Evolutionary conservation across 2,888 invertebrate species (phyloP), one percentile per base, ranked within the genome.

Genomic region (Strigamia maritima): DNA sequence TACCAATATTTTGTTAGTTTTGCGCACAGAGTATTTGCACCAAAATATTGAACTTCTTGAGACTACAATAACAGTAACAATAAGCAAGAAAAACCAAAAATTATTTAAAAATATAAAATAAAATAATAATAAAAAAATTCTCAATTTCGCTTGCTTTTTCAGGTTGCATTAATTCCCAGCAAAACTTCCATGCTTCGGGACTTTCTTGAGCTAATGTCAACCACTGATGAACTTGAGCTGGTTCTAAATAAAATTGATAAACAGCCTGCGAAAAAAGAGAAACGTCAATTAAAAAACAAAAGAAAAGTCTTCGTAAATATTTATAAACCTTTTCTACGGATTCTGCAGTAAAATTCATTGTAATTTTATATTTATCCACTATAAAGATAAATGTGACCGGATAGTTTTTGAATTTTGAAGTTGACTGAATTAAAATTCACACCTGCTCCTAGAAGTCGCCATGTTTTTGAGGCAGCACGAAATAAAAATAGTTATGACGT

Each of bases 21-120:
- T 0, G 92, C 91, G 84, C 97, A 94, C 26, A 97, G 86, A 31
- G 95, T 95, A 76, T 93, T 93, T 4, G 97, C 97, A 79, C 93
- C 97, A 89, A 94, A 97, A 87, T 95, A 97, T 86, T 97, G 96
- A 40, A 95, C 93, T 88, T 96, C 96, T 82, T 92, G 91, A 79
- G 90, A 89, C 94, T 95, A 88, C n/a, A n/a, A n/a, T n/a, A n/a
- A n/a, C n/a, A n/a, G n/a, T n/a, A n/a, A n/a, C n/a, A n/a, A n/a
- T n/a, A 81, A 79, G 7, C 4, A 2, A 76, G 24, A 79, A 80
- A 70, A 26, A 22, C 77, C 22, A n/a, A n/a, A 14, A 4, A 16
- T 16, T 65, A 77, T 74, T 79, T 75, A 31, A 35, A 28, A 74
- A 74, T 28, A 10, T 10, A 22, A 38, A 38, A 38, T 28, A 74